Conservation (phyloP, 2,113 vertebrate genomes). For the Alectura lathami region DNA sequence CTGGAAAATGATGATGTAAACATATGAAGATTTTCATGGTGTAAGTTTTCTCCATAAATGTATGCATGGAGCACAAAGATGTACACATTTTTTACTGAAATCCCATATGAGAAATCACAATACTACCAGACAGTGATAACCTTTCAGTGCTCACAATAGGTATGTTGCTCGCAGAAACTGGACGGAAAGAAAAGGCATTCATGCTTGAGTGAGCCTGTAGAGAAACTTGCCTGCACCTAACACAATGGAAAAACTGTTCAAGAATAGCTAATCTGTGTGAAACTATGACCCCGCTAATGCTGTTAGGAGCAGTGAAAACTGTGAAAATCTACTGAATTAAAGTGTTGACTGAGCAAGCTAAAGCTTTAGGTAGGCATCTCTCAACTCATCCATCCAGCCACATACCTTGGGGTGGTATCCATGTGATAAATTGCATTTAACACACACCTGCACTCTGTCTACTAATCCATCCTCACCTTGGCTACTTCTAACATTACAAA, state of each 20-base stretch:
- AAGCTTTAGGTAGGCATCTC: conserved; percentile 20
- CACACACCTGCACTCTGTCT: conserved; percentile 14
- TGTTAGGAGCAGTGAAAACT: conserved; percentile 4
- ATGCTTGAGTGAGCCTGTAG: conserved; percentile 10
- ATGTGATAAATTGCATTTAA: conserved; percentile 52
- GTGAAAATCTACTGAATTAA: conserved; percentile 39
- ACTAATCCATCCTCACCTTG: conserved; percentile 32
- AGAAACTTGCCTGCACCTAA: conserved; percentile 3
- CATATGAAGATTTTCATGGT: not conserved
- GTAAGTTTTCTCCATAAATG: not conserved
- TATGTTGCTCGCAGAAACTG: not conserved
- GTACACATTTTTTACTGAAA: not conserved
- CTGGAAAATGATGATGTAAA: not conserved
- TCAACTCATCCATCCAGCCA: not conserved
- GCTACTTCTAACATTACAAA: conserved; percentile 12
- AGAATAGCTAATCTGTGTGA: conserved; percentile 16
- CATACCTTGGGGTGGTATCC: not conserved
- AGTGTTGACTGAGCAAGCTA: conserved; percentile 35
- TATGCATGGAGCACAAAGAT: not conserved
- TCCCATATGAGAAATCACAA: not conserved
- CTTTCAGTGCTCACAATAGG: not conserved
- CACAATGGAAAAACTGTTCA: conserved; percentile 18
- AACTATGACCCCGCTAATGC: not conserved
- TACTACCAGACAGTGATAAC: not conserved
- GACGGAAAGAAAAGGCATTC: conserved; percentile 20